These are phyloP conservation scores for Morinoia aosen DNA, from an alignment of 2,888 invertebrate genomes.

Conservation along the genomic window DNA sequence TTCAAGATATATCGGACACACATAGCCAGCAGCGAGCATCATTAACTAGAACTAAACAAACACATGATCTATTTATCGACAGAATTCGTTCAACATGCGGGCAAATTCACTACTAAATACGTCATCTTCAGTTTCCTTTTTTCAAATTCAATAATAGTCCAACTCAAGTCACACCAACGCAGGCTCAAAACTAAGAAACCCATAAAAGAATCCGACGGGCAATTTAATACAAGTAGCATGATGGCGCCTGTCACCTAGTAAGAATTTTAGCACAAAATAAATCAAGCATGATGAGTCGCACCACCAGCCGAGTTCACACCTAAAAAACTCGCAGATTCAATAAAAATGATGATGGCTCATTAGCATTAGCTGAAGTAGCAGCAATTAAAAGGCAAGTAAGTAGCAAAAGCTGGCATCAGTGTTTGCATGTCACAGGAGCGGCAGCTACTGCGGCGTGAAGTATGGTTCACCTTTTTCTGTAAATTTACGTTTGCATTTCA, in stretches of 20 bases:
- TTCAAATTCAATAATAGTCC: background rate
- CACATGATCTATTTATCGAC: background rate
- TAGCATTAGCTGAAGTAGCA: background rate
- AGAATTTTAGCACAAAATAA: background rate
- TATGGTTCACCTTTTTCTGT: background rate
- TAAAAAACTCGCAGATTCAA: background rate
- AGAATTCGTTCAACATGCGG: background rate
- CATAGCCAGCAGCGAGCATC: too few relatives aligned
- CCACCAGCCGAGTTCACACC: background rate
- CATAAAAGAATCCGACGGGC: background rate
- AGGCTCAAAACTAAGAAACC: background rate
- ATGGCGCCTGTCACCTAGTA: background rate
- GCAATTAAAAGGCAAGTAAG: slow-evolving; percentile 7
- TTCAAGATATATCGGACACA: background rate
- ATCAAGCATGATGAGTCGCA: background rate
- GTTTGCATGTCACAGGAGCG: background rate
- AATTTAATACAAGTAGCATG: background rate
- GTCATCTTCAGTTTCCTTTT: background rate
- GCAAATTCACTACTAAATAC: background rate
- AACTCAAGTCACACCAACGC: background rate
- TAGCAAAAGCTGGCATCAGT: background rate
- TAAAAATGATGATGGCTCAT: background rate
- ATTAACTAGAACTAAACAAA: background rate
- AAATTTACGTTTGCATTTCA: background rate
- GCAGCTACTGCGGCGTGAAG: background rate